phyloP scores from a whole-genome alignment of 2,888 invertebrate genomes.

The Lordiphosa fenestrarum region DNA sequence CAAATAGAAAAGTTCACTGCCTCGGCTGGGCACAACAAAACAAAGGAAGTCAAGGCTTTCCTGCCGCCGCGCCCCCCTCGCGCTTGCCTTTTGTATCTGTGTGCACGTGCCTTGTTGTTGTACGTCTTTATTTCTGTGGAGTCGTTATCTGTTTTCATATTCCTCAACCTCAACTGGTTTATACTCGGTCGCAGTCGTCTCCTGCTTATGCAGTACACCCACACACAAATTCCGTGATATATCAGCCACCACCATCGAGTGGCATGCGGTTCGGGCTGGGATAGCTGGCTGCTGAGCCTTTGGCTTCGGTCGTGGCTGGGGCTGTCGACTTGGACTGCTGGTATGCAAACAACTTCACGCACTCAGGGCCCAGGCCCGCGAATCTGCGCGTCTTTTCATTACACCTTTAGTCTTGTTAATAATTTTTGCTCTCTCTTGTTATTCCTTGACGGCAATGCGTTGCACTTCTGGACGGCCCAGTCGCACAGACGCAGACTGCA shows the following conservation, averaged over 20 bases:
- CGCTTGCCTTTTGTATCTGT: constrained; percentile 15
- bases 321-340: constrained; percentile 18
- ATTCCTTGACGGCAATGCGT: constrained; percentile 35
- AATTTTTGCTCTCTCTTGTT: constrained; percentile 32
- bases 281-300: constrained; percentile 11
- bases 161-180: constrained; percentile 69
- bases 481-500: constrained; percentile 8
- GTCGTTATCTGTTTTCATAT: constrained; percentile 73
- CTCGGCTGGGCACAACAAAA: constrained; percentile 46
- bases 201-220: constrained; percentile 60
- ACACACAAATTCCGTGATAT: constrained; percentile 74
- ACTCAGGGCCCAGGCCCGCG: constrained; percentile 24
- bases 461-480: constrained; percentile 13
- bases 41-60: constrained; percentile 68
- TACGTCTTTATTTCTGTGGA: constrained; percentile 68
- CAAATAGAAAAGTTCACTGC: constrained; percentile 59
- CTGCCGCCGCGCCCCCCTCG: constrained; percentile 3
- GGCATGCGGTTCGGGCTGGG: constrained; percentile 44
- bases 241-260: constrained; percentile 68
- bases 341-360: constrained; percentile 54
- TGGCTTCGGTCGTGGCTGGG: constrained; percentile 13
- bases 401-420: constrained; percentile 57
- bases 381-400: constrained; percentile 45
- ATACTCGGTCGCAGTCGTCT: constrained; percentile 51
- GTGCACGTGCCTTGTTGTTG: constrained; percentile 60